phyloP scores from a whole-genome alignment of 2,888 invertebrate genomes.

The Pachycephus smyrnensis region DNA sequence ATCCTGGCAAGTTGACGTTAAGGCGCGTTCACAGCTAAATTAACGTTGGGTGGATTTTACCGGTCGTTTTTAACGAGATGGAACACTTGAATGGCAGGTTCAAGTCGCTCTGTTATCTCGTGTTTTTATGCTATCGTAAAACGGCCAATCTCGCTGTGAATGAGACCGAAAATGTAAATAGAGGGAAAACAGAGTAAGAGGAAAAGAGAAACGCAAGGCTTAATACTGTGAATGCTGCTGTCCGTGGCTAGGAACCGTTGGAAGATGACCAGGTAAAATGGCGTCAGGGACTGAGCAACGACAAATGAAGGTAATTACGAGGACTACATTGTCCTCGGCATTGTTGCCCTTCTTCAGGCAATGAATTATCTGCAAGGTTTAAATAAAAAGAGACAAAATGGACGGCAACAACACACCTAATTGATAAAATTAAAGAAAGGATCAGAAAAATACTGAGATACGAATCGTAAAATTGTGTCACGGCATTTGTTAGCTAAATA shows the following conservation, averaged over 20 bases:
- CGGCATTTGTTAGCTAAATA: not conserved
- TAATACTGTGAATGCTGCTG: not conserved
- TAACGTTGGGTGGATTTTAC: not conserved
- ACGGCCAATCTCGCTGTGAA: constrained; percentile 25
- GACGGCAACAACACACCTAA: not conserved
- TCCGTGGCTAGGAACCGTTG: constrained; percentile 6
- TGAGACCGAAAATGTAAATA: constrained; percentile 19
- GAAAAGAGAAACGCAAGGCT: constrained; percentile 3
- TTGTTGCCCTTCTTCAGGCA: constrained; percentile 36
- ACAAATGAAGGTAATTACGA: constrained; percentile 47
- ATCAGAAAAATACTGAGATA: no score
- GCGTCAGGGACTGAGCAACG: constrained; percentile 18
- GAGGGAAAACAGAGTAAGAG: not conserved
- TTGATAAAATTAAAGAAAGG: no score
- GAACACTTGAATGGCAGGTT: not conserved
- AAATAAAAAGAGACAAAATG: not conserved
- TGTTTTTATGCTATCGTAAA: constrained; percentile 30
- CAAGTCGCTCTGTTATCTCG: constrained; percentile 22
- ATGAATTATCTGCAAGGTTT: constrained; percentile 35
- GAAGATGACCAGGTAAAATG: not conserved
- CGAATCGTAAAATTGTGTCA: not conserved
- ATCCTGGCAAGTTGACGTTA: not conserved
- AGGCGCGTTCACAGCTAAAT: not conserved
- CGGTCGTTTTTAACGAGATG: not conserved
- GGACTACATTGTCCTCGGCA: constrained; percentile 35